These are phyloP conservation scores for Peromyscus attwateri DNA, from an alignment of 2,797 vertebrate species.

Conservation along the genomic window DNA sequence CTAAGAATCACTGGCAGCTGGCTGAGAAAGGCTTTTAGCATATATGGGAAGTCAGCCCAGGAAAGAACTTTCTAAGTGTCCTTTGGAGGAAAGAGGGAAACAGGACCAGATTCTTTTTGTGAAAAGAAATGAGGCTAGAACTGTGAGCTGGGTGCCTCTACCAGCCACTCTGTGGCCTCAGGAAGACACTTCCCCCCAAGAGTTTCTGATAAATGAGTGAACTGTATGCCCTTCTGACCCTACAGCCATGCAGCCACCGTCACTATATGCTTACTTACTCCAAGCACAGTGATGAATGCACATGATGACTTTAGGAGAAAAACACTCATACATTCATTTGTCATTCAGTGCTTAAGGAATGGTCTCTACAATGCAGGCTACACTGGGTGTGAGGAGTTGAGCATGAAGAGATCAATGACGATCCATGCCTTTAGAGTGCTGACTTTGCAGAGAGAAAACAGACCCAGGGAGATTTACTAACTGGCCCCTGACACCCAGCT, in stretches of 20 bases:
- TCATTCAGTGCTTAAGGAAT: neutral
- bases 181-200: neutral
- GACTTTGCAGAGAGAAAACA: constrained; percentile 21
- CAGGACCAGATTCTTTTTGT: neutral
- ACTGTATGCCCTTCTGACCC: no score
- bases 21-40: neutral
- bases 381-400: neutral
- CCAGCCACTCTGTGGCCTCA: neutral
- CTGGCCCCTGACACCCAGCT: neutral
- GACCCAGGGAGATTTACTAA: neutral
- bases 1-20: neutral
- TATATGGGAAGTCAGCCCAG: neutral
- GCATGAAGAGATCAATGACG: neutral
- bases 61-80: neutral
- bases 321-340: neutral
- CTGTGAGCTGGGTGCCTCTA: neutral
- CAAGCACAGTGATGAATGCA: neutral
- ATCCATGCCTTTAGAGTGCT: neutral
- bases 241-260: neutral
- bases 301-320: neutral
- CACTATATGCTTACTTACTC: neutral
- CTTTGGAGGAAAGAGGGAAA: neutral
- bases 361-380: neutral
- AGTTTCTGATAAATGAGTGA: neutral
- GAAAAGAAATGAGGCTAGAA: neutral